phyloP scores from a whole-genome alignment of 2,113 vertebrate genomes.

The Tragulus kanchil region DNA sequence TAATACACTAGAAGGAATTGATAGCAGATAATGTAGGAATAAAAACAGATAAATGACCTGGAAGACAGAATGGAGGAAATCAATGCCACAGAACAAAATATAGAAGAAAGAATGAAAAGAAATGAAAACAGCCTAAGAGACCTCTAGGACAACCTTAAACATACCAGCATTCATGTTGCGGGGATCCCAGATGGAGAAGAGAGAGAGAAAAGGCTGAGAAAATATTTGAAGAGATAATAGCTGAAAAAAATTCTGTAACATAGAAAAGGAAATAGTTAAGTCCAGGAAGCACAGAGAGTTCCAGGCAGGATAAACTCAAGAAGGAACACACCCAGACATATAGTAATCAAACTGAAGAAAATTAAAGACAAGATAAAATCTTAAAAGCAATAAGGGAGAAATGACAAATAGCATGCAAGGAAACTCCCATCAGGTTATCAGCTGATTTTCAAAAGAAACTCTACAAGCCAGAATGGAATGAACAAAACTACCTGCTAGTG shows the following conservation, averaged over 20 bases:
- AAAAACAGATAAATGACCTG: background rate
- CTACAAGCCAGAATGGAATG: background rate
- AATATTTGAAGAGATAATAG: background rate
- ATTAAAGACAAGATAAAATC: background rate
- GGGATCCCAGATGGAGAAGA: background rate
- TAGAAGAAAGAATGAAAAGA: background rate
- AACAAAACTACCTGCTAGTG: background rate
- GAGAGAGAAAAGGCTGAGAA: background rate
- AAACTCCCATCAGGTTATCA: background rate
- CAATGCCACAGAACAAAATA: background rate
- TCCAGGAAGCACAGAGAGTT: background rate
- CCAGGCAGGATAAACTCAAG: background rate
- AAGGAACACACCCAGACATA: background rate
- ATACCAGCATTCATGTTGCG: background rate
- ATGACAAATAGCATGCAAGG: background rate
- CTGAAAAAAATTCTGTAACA: background rate
- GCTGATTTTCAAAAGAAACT: background rate
- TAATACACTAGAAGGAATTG: background rate
- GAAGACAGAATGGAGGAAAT: background rate
- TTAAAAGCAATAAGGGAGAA: background rate
- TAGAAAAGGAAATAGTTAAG: background rate
- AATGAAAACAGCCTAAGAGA: background rate
- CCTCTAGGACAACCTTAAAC: background rate
- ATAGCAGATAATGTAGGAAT: background rate
- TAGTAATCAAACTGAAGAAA: background rate